Evolutionary conservation across 2,888 invertebrate species (phyloP).

Genomic region (Candidula unifasciata): DNA sequence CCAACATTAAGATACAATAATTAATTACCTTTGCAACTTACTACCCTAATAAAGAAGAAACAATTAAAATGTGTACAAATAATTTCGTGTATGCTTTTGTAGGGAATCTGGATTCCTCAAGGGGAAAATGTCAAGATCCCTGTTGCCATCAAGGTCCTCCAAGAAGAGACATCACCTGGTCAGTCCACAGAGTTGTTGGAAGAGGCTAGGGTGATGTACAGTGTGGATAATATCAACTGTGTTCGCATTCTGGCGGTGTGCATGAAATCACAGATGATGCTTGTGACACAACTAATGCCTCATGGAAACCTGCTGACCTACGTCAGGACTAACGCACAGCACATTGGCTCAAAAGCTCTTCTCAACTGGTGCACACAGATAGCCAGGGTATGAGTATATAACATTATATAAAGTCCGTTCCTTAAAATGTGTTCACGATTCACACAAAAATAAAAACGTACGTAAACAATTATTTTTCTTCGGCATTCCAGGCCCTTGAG

Average conservation of each 20-base stretch:
- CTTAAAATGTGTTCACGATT: no score
- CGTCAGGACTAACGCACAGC: constrained; percentile 92
- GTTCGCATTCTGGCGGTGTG: constrained; percentile 96
- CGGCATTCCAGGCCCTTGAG: no score
- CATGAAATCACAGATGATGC: constrained; percentile 98
- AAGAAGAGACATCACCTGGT: constrained; percentile 85
- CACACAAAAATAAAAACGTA: no score
- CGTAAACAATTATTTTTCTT: no score
- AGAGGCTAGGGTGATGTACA: constrained; percentile 98
- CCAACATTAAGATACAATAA: not conserved
- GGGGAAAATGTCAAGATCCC: constrained; percentile 83
- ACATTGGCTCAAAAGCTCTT: constrained; percentile 95
- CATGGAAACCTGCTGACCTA: constrained; percentile 96
- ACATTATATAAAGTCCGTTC: no score
- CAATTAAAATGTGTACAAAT: not conserved
- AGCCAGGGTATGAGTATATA: constrained; percentile 81
- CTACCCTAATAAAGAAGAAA: not conserved
- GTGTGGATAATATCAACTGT: constrained; percentile 95
- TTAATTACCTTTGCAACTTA: not conserved
- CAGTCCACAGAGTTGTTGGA: constrained; percentile 95
- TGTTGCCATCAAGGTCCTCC: constrained; percentile 96
- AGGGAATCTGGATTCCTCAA: constrained; percentile 77
- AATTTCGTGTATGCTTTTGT: constrained; percentile 20
- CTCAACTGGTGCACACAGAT: constrained; percentile 99
- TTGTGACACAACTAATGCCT: constrained; percentile 98